These are phyloP conservation scores for Heliocidaris tuberculata DNA, from an alignment of 35 echinoderm and acorn worm species.

Conservation along the genomic window DNA sequence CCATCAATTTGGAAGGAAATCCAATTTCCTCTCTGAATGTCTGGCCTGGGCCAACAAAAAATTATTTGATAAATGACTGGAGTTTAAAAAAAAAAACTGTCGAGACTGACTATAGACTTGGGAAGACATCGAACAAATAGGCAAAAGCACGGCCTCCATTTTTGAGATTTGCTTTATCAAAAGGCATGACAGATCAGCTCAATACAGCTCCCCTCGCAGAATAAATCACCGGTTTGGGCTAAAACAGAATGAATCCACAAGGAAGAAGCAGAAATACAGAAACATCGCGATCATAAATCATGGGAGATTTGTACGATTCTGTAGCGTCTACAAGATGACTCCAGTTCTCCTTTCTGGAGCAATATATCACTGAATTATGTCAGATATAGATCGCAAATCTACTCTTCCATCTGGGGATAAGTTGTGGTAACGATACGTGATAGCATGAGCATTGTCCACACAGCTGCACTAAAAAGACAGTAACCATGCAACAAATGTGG, in stretches of 20 bases:
- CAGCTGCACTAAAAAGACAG: neutral
- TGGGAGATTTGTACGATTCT: neutral
- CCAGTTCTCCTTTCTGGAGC: neutral
- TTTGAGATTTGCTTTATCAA: neutral
- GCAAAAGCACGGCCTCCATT: neutral
- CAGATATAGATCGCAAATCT: constrained; percentile 17
- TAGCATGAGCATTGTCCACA: neutral
- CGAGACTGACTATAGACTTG: neutral
- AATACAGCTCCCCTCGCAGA: neutral
- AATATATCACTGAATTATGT: constrained; percentile 9
- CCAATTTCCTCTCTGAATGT: constrained; percentile 3
- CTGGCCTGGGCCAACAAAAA: neutral
- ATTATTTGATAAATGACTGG: constrained; percentile 1
- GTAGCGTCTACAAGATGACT: neutral
- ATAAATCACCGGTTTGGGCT: constrained; percentile 1
- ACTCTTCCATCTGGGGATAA: neutral
- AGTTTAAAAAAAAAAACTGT: neutral
- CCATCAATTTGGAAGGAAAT: neutral
- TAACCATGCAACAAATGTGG: neutral
- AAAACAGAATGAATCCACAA: neutral
- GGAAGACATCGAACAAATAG: neutral
- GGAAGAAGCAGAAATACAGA: neutral
- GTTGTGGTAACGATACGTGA: constrained; percentile 6
- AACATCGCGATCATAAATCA: neutral
- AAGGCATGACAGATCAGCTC: neutral